Evolutionary conservation across 2,888 invertebrate species (phyloP).

Genomic region (Synanthedon formicaeformis): DNA sequence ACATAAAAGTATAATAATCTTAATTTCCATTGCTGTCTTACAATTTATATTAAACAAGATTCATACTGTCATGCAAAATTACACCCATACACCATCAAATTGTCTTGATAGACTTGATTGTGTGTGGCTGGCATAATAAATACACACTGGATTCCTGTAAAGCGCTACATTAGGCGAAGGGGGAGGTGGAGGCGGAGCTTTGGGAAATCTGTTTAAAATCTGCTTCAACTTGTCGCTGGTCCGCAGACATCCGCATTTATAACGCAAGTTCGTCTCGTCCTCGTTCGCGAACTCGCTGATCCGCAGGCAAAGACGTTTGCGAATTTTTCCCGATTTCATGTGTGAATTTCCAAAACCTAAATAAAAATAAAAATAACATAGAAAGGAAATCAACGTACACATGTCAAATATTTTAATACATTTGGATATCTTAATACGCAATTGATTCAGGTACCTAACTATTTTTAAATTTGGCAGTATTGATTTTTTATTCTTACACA

Average conservation of each 20-base stretch:
- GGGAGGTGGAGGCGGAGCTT: conserved; percentile 33
- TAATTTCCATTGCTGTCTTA: background rate
- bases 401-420: too few relatives aligned
- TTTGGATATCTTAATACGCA: too few relatives aligned
- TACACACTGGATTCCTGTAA: too few relatives aligned
- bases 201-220: conserved; percentile 36
- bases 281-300: background rate
- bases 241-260: conserved; percentile 40
- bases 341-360: background rate
- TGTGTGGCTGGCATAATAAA: background rate
- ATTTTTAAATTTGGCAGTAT: too few relatives aligned
- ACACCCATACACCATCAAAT: background rate
- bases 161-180: background rate
- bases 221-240: conserved; percentile 51
- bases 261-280: conserved; percentile 14
- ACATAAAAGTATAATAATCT: too few relatives aligned
- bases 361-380: too few relatives aligned
- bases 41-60: background rate
- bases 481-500: too few relatives aligned
- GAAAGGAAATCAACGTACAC: too few relatives aligned
- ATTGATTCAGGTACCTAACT: too few relatives aligned
- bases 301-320: background rate
- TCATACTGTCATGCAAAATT: background rate
- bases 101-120: background rate
- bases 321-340: background rate